Evolutionary conservation across 1,140 invertebrate species (phyloP), one percentile per base, ranked within the genome.

Genomic region (Sipha flava): DNA sequence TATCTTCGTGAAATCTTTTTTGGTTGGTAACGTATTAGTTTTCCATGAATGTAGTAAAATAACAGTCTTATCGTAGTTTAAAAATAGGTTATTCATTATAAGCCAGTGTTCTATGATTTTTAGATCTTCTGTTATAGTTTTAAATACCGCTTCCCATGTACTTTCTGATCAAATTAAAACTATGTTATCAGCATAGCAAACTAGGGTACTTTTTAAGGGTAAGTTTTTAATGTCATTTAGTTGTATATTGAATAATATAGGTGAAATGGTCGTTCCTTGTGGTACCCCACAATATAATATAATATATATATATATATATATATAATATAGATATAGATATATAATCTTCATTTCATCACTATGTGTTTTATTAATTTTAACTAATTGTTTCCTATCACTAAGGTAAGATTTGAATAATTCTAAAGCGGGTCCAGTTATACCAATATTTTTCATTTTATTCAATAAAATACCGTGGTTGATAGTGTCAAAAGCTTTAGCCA

Each of bases 401-500:
- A 79, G 31, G 66, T 80, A 80, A 52, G 49, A 57, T 43, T 34
- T 52, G 26, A 80, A 80, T 66, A 59, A 81, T 31, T 70, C 49
- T 37, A 52, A 40, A 37, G 16, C 16, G 2, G 18, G 18, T 31
- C 52, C 54, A 37, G 29, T 49, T 26, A 81, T 45, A 14, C 66
- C 66, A 2, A 40, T 57, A 34, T 70, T 62, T 43, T 47, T 29
- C 3, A 81, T 37, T 64, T 80, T 81, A 43, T 66, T 52, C 14
- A 81, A 14, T 34, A 81, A 59, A 49, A 81, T 70, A 23, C 18
- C 18, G 45, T 79, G 75, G 47, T 81, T 52, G 10, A 81, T 62
- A 18, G 57, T 40, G 40, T 81, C 81, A 70, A 81, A 81, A 31
- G 77, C 77, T 57, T 79, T 81, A 7, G 23, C 52, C 12, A 81